Percentiles rank a stretch among this genome's conserved stretches.
phyloP scores from a whole-genome alignment of 2,888 invertebrate genomes.

The Tillus elongatus region DNA sequence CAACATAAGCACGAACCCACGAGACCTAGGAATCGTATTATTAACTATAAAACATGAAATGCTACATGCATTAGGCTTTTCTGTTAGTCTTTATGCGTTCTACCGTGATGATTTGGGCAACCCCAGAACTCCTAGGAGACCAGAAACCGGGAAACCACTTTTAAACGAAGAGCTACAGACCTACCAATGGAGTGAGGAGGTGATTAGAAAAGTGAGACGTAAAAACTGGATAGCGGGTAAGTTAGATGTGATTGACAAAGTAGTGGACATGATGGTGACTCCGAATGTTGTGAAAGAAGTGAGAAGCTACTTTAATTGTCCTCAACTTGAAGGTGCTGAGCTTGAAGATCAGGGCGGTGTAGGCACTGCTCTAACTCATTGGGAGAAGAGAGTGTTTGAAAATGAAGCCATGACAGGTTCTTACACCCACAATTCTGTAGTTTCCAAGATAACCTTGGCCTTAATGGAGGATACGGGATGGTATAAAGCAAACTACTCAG shows the following conservation, averaged over 20 bases:
- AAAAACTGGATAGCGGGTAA: slow-evolving; percentile 35
- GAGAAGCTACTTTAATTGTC: slow-evolving; percentile 79
- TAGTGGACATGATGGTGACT: slow-evolving; percentile 52
- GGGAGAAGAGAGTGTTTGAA: slow-evolving; percentile 91
- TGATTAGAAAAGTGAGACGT: slow-evolving; percentile 67
- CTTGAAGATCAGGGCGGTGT: slow-evolving; percentile 97
- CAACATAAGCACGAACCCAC: slow-evolving; percentile 81
- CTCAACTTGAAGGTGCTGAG: slow-evolving; percentile 86
- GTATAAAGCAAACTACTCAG: slow-evolving; percentile 85
- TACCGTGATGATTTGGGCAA: slow-evolving; percentile 84
- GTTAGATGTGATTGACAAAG: slow-evolving; percentile 39
- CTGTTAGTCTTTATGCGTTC: slow-evolving; percentile 93
- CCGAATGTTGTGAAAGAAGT: slow-evolving; percentile 84
- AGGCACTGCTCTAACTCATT: slow-evolving; percentile 84
- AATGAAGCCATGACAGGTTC: slow-evolving; percentile 99
- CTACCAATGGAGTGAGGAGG: slow-evolving; percentile 88
- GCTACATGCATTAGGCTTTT: slow-evolving; percentile 94
- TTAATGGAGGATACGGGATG: slow-evolving; percentile 98
- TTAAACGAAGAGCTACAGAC: slow-evolving; percentile 81
- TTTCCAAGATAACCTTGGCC: slow-evolving; percentile 89
- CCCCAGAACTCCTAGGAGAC: slow-evolving; percentile 71
- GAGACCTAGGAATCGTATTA: slow-evolving; percentile 82
- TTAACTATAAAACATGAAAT: slow-evolving; percentile 99
- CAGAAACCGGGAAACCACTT: slow-evolving; percentile 80
- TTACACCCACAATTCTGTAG: slow-evolving; percentile 95